A percentile compares a stretch with the other conserved stretches of the same genome.
These are phyloP conservation scores for Hippasteria phrygiana DNA, from an alignment of 53 echinoderm and acorn worm species.

Conservation along the genomic window DNA sequence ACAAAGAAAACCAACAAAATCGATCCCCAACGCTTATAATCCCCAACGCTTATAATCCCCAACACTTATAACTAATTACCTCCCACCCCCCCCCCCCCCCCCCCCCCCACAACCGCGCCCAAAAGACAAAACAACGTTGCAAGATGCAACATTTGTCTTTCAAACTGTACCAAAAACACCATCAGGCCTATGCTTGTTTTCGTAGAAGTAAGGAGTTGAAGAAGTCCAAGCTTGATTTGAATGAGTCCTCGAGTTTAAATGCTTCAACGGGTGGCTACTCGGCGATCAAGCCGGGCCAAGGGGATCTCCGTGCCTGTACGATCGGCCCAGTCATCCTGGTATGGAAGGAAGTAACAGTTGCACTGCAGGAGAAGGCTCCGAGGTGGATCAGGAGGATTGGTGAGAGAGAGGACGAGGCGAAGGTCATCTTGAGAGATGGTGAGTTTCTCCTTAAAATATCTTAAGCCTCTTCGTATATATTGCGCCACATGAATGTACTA, in stretches of 20 bases:
- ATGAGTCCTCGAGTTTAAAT: not conserved
- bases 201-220: not conserved
- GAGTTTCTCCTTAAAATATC: not conserved
- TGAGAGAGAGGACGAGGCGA: slow-evolving; percentile 2
- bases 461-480: not conserved
- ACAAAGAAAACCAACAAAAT: too few species aligned
- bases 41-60: too few species aligned
- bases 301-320: not conserved
- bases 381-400: not conserved
- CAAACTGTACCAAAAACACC: too few species aligned
- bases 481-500: too few species aligned
- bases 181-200: too few species aligned
- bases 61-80: too few species aligned
- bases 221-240: not conserved
- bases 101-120: too few species aligned
- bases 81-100: too few species aligned
- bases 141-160: too few species aligned
- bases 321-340: slow-evolving; percentile 46
- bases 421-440: slow-evolving; percentile 47
- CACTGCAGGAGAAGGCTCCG: not conserved
- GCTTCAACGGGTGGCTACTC: not conserved
- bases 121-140: too few species aligned
- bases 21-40: too few species aligned
- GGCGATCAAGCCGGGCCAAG: not conserved
- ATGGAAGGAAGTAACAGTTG: slow-evolving; percentile 47